Evolutionary conservation across 2,797 vertebrate genomes (phyloP).

Genomic region (Erpetoichthys calabaricus): DNA sequence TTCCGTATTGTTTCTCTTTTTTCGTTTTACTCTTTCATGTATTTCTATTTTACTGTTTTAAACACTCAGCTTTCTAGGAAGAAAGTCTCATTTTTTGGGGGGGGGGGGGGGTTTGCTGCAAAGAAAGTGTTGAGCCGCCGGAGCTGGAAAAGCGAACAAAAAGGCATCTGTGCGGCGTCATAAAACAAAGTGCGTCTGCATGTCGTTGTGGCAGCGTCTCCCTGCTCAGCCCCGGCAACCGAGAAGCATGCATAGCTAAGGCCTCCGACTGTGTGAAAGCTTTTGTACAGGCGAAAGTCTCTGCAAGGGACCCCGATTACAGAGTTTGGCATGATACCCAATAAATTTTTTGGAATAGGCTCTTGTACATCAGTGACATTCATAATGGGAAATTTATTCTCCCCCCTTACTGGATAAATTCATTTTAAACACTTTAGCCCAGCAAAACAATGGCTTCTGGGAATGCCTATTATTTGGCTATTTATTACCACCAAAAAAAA

Average conservation of each 20-base stretch:
- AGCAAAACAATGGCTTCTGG: conserved; percentile 56
- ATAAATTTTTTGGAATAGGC: conserved; percentile 63
- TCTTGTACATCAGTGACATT: conserved; percentile 68
- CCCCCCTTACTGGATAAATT: conserved; percentile 71
- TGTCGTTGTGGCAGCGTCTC: conserved; percentile 58
- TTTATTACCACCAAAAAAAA: conserved; percentile 43
- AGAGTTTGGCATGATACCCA: conserved; percentile 69
- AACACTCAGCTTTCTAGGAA: no score
- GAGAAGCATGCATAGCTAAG: conserved; percentile 90
- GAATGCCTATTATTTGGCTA: conserved; percentile 65
- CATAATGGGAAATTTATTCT: conserved; percentile 79
- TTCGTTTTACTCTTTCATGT: no score
- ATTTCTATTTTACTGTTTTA: no score
- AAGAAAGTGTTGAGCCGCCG: conserved; percentile 23
- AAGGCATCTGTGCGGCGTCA: conserved; percentile 51
- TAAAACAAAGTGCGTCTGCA: conserved; percentile 53
- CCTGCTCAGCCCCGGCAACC: conserved; percentile 74
- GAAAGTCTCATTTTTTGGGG: no score
- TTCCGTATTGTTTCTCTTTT: no score
- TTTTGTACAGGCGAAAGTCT: conserved; percentile 67
- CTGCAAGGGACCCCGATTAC: conserved; percentile 68
- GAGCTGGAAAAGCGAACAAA: conserved; percentile 53
- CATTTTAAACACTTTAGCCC: conserved; percentile 79
- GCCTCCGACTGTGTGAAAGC: conserved; percentile 63
- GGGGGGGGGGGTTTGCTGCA: no score